phyloP scores from a whole-genome alignment of 1,140 invertebrate species.

The Saccostrea cuccullata region DNA sequence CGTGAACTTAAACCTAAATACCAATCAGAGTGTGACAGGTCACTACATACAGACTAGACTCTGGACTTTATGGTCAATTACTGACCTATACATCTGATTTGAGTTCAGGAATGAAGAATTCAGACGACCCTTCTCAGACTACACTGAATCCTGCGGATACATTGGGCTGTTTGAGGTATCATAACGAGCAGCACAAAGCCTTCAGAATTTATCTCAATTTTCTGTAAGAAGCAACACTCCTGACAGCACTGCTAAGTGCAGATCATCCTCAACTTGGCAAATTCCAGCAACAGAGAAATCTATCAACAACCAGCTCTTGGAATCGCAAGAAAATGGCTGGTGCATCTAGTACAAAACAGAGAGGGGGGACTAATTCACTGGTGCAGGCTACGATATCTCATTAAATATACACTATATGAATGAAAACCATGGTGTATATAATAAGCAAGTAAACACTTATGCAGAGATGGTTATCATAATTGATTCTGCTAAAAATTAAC shows the following conservation, averaged over 20 bases:
- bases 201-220: neutral
- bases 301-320: neutral
- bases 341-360: neutral
- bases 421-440: neutral
- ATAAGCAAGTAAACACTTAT: neutral
- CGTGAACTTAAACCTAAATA: conserved; percentile 5
- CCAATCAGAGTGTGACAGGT: neutral
- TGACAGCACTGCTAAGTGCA: neutral
- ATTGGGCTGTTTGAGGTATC: neutral
- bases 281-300: neutral
- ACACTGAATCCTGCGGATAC: neutral
- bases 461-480: neutral
- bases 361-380: neutral
- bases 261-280: neutral
- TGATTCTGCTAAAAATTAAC: neutral
- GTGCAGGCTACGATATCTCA: neutral
- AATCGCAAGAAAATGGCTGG: neutral
- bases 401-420: neutral
- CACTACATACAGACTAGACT: neutral
- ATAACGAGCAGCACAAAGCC: neutral
- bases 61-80: neutral
- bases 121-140: neutral
- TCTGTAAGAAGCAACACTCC: neutral
- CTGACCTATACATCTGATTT: neutral
- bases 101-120: neutral